Evolutionary conservation across 2,797 vertebrate genomes (phyloP).

Genomic region (Pelodytes ibericus): DNA sequence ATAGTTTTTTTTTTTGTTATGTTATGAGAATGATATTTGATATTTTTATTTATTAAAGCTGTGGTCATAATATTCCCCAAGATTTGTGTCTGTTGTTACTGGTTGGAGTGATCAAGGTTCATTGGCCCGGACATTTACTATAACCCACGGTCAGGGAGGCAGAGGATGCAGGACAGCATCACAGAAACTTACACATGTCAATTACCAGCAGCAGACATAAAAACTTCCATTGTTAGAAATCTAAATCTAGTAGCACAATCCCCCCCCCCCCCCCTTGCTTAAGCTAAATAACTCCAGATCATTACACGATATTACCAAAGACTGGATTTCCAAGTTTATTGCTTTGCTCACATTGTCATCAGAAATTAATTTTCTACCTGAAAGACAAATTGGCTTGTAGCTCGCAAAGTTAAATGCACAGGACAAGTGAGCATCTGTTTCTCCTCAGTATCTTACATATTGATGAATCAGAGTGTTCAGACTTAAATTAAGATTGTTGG

Average conservation of each 20-base stretch:
- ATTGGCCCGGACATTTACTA: too few relatives aligned
- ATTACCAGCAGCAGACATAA: constrained; percentile 70
- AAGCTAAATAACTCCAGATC: constrained; percentile 86
- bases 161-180: too few relatives aligned
- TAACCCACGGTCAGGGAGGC: too few relatives aligned
- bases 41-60: too few relatives aligned
- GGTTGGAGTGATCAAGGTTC: too few relatives aligned
- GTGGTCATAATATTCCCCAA: too few relatives aligned
- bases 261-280: too few relatives aligned
- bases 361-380: constrained; percentile 98
- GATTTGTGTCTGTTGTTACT: too few relatives aligned
- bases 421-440: constrained; percentile 97
- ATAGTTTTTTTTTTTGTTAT: too few relatives aligned
- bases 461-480: constrained; percentile 99
- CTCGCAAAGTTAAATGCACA: constrained; percentile 94
- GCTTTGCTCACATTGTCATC: constrained; percentile 93
- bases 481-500: constrained; percentile 99
- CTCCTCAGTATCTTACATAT: constrained; percentile 97
- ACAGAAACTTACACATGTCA: constrained; percentile 83
- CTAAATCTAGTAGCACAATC: constrained; percentile 80
- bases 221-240: too few relatives aligned
- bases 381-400: constrained; percentile 98
- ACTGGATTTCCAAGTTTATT: constrained; percentile 91
- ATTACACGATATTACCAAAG: constrained; percentile 86
- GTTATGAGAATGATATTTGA: too few relatives aligned